Evolutionary conservation across 2,797 vertebrate species (phyloP), one percentile per base, ranked within the genome.

Genomic region (Amphiprion clarkii): DNA sequence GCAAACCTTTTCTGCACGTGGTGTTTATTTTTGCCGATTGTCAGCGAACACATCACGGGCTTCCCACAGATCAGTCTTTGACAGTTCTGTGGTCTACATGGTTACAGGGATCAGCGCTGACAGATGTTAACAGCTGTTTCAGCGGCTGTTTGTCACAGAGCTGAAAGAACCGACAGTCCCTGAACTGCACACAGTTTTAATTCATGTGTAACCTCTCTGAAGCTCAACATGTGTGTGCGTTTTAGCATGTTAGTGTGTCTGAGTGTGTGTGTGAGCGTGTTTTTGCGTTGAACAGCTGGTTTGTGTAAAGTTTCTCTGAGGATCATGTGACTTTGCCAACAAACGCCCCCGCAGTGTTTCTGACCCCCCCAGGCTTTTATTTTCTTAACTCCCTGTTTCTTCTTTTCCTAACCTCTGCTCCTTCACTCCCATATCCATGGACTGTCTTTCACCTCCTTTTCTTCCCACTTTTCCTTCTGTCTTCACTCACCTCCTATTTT

Each of bases 241-340:
- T 33, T 52, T 33, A 8, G 33, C 10, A 3, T 23, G 12, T 57
- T 61, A 16, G 6, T 58, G 10, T 55, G 14, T 64, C 29, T 52
- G 39, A 55, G 36, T 16, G n/a, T n/a, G 21, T 69, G 14, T 27
- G 7, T 44, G 39, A 25, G 40, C 27, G 39, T 44, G 40, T 61
- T 42, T 61, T 17, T 44, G 33, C 19, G 62, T 36, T 25, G 11
- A 68, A 63, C 85, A 87, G 87, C 81, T 89, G 87, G 36, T 84
- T 87, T 82, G 10, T 74, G 63, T 87, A 63, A 76, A 71, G 21
- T 25, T 62, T 58, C 23, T 64, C 48, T 54, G 51, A 71, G 51
- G 16, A 60, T 78, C 78, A 66, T 78, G 65, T 84, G 71, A 83
- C 79, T 39, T 27, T 60, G 59, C 76, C 73, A 74, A 61, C 66